Evolutionary conservation across 2,888 invertebrate species (phyloP), one percentile per base, ranked within the genome.

Genomic region (Sycophila texana): DNA sequence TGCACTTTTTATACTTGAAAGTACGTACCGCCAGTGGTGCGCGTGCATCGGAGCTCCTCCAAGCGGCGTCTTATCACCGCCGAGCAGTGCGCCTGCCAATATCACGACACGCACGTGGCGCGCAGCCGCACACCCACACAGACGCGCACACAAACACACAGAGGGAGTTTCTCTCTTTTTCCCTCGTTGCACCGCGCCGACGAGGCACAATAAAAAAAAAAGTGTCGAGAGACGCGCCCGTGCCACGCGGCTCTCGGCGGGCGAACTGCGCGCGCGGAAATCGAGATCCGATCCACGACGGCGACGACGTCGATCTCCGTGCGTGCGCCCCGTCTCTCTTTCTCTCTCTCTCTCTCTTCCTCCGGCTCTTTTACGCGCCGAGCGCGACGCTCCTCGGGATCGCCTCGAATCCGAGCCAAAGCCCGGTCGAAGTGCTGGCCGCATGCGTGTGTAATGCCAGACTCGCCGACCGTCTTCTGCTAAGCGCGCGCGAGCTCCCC

Each of bases 381-480:
- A 30, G 68, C 68, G 70, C 71, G 71, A 71, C 71, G 71, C 71
- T 39, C 58, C 71, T 71, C 71, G 71, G 71, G 58, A 71, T 71
- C 58, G 20, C 58, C 22, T 58, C 58, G 71, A 71, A 71, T 71
- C 60, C 58, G 58, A 71, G 26, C 63, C 18, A 18, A 22, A 16
- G 22, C 22, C 60, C 22, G 39, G 13, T 2, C 67, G 22, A 51
- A 26, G 39, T 39, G 39, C 39, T 16, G 49, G 5, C 39, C 49
- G 66, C 49, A 39, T 12, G 66, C 66, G 18, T 16, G 12, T 49
- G 12, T 39, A 39, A 26, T 39, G 12, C 63, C 39, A n/a, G 18
- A 39, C 39, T 39, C 39, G 39, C 39, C 39, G 39, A 5, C 39
- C 39, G 39, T 39, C 39, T 39, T 65, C 39, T 65, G 63, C n/a